Percentiles rank a stretch among this genome's conserved stretches.
Evolutionary conservation across 2,113 vertebrate genomes (phyloP).

Genomic region (Calonectris borealis): DNA sequence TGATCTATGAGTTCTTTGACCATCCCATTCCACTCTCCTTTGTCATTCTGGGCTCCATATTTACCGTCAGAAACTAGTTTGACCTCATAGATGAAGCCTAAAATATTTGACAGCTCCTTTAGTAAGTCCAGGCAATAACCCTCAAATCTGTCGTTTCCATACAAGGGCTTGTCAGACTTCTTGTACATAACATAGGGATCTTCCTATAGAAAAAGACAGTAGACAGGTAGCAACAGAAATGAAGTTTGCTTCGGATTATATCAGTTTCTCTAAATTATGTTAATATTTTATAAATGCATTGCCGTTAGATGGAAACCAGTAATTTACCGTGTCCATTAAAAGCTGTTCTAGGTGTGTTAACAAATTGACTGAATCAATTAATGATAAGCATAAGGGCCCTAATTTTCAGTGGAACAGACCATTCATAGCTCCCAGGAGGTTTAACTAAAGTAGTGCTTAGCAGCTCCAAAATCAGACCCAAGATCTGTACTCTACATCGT

Average conservation of each 20-base stretch:
- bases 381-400: not conserved
- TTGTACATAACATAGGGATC: slow-evolving; percentile 98
- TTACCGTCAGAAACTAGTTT: slow-evolving; percentile 96
- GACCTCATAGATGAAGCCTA: slow-evolving; percentile 96
- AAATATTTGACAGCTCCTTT: slow-evolving; percentile 94
- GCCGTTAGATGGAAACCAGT: not conserved
- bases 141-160: slow-evolving; percentile 97
- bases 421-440: not conserved
- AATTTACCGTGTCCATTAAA: not conserved
- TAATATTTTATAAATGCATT: not conserved
- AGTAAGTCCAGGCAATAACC: slow-evolving; percentile 97
- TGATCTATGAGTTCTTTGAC: slow-evolving; percentile 98
- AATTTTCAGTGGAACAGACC: not conserved
- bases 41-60: slow-evolving; percentile 97
- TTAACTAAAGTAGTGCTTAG: not conserved
- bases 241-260: not conserved
- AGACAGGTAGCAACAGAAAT: not conserved
- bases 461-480: not conserved
- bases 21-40: slow-evolving; percentile 99
- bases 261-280: not conserved
- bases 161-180: slow-evolving; percentile 96
- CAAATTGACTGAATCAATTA: not conserved
- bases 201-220: slow-evolving; percentile 78
- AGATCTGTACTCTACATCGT: not conserved
- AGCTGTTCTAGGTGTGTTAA: not conserved